Percentiles rank a stretch among this genome's conserved stretches.
These are phyloP conservation scores for Tortrix viridana DNA, from an alignment of 2,888 invertebrate genomes.

Conservation along the genomic window DNA sequence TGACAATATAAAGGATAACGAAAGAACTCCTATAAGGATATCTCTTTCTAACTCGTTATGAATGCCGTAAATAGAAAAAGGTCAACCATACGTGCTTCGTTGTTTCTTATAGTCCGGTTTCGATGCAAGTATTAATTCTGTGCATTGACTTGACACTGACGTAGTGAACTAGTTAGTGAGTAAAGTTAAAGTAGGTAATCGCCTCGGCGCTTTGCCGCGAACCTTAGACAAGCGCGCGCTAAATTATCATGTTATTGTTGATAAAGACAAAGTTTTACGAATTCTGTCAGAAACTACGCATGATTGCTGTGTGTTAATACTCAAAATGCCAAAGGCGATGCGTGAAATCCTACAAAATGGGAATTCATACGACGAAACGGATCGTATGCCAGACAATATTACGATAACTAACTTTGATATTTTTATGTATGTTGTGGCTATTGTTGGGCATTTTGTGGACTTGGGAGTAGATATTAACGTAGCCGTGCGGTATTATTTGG, in stretches of 20 bases:
- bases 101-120: no score
- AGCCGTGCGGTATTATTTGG: slow-evolving; percentile 86
- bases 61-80: no score
- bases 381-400: slow-evolving; percentile 85
- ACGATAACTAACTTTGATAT: slow-evolving; percentile 86
- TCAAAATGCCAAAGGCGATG: slow-evolving; percentile 65
- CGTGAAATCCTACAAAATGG: slow-evolving; percentile 66
- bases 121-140: no score
- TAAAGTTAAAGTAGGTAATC: no score
- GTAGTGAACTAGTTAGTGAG: no score
- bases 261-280: slow-evolving; percentile 5
- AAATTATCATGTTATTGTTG: slow-evolving; percentile 20
- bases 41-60: no score
- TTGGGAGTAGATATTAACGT: slow-evolving; percentile 88
- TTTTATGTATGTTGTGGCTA: slow-evolving; percentile 86
- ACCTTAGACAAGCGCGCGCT: slow-evolving; percentile 27
- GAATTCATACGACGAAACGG: slow-evolving; percentile 81
- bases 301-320: background rate
- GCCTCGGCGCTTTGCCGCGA: no score
- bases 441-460: slow-evolving; percentile 88
- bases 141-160: no score
- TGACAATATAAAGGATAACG: no score
- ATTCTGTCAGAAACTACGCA: slow-evolving; percentile 14
- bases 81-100: no score
- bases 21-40: no score